These are phyloP conservation scores for Onychostruthus taczanowskii DNA, from an alignment of 2,113 vertebrate species.

Conservation along the genomic window DNA sequence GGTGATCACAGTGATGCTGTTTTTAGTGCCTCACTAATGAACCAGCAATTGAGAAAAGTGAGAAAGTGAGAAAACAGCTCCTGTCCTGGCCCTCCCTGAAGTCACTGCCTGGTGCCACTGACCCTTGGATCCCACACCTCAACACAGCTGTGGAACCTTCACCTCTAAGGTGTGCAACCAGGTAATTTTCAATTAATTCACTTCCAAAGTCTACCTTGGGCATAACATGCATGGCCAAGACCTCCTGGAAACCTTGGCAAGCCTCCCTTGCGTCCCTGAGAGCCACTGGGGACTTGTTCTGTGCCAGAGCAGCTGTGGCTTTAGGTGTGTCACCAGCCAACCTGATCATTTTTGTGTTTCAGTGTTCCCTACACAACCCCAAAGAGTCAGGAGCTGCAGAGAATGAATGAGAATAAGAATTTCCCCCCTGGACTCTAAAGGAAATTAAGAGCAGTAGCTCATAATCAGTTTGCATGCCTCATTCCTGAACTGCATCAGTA, in stretches of 20 bases:
- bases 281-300: not conserved
- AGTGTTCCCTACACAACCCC: not conserved
- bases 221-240: not conserved
- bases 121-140: not conserved
- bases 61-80: not conserved
- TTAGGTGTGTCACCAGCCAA: not conserved
- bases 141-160: not conserved
- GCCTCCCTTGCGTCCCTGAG: not conserved
- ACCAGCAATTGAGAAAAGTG: not conserved
- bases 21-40: not conserved
- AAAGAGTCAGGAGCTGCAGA: not conserved
- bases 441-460: not conserved
- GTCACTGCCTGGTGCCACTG: not conserved
- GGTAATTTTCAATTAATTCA: not conserved
- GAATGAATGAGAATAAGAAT: not conserved
- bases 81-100: not conserved
- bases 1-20: not conserved
- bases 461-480: not conserved
- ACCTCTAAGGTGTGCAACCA: not conserved
- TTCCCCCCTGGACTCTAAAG: not conserved
- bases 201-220: not conserved
- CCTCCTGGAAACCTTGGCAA: not conserved
- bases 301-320: not conserved
- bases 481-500: not conserved
- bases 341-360: fast-evolving